These are phyloP conservation scores for Dryoscopus gambensis DNA, from an alignment of 2,113 vertebrate species.

Conservation along the genomic window DNA sequence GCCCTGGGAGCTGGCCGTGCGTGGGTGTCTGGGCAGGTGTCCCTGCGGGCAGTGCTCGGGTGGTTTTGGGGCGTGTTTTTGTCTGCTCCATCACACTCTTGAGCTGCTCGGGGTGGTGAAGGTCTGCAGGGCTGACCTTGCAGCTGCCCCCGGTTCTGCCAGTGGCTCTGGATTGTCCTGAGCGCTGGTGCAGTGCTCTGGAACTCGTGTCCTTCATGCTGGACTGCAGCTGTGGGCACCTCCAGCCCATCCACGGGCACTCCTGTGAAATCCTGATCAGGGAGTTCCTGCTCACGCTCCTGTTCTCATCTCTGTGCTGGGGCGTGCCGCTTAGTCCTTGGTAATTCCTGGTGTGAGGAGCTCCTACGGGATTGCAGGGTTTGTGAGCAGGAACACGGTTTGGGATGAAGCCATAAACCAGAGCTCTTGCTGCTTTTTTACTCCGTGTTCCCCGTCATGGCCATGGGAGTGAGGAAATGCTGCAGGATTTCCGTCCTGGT, in stretches of 20 bases:
- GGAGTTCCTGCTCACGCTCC: neutral
- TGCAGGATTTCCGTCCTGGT: neutral
- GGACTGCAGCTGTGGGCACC: neutral
- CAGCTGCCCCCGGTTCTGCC: neutral
- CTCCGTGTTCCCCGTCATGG: rapidly evolving
- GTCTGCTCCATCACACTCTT: no score
- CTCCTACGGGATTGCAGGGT: neutral
- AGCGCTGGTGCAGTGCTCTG: rapidly evolving
- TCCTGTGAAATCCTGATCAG: rapidly evolving
- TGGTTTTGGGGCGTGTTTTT: neutral
- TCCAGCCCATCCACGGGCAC: neutral
- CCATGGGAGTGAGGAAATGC: neutral
- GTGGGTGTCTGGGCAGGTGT: rapidly evolving
- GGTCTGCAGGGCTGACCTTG: neutral
- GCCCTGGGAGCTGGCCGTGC: neutral
- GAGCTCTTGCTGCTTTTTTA: neutral
- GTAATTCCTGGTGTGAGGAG: no score
- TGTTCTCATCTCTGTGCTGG: neutral
- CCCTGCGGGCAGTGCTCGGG: no score
- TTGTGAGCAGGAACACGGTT: neutral
- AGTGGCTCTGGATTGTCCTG: rapidly evolving
- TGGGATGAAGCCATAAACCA: neutral
- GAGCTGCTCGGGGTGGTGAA: neutral
- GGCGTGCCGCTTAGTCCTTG: neutral
- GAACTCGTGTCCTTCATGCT: neutral